phyloP scores from a whole-genome alignment of 2,888 invertebrate species.

The Dynastes tityus region DNA sequence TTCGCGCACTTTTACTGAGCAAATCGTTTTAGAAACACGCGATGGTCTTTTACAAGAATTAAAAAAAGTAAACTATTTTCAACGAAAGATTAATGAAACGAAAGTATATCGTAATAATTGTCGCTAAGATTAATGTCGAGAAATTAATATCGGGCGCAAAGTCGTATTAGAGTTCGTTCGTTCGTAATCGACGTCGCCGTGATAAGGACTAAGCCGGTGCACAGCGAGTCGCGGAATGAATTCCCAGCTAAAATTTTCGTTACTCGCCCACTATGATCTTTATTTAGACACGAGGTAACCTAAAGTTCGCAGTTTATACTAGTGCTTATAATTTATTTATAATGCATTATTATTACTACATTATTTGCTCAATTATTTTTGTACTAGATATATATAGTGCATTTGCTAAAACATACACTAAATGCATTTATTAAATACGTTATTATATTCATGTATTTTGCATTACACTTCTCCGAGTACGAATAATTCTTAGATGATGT shows the following conservation, averaged over 20 bases:
- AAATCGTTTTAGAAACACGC: neutral
- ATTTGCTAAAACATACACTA: neutral
- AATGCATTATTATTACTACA: conserved; percentile 53
- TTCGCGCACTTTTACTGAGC: conserved; percentile 7
- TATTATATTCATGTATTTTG: too few relatives aligned
- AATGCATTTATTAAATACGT: too few relatives aligned
- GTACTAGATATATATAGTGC: neutral
- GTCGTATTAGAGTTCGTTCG: conserved; percentile 61
- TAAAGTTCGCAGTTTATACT: conserved; percentile 66
- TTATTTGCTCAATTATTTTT: conserved; percentile 50
- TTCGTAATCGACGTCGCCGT: conserved; percentile 65
- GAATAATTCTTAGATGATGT: too few relatives aligned
- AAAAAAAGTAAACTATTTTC: neutral
- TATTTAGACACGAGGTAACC: conserved; percentile 67
- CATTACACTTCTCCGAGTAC: too few relatives aligned
- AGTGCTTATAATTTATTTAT: conserved; percentile 59
- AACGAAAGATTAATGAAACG: conserved; percentile 6
- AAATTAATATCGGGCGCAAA: conserved; percentile 34
- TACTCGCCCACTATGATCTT: conserved; percentile 67
- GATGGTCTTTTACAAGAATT: neutral
- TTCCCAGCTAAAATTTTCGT: conserved; percentile 67
- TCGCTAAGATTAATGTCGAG: conserved; percentile 33
- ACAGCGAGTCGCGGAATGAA: conserved; percentile 68
- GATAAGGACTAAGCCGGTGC: conserved; percentile 63
- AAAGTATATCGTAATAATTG: conserved; percentile 2